Conservation (phyloP, 2,113 vertebrate species). For the Micronycteris hirsuta region DNA sequence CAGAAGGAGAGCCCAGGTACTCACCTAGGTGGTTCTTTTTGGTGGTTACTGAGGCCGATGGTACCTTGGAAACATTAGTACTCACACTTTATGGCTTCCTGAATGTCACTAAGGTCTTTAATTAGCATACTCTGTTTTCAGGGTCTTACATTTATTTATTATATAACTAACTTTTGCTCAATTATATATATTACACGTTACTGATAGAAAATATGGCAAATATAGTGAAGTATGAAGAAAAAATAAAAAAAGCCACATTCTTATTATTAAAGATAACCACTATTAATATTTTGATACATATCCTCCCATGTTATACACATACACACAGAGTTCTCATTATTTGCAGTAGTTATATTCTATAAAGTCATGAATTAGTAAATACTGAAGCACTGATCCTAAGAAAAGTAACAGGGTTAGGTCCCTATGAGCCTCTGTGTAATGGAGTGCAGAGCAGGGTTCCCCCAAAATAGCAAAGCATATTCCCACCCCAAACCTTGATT, state of each 20-base stretch:
- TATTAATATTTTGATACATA: neutral
- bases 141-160: conserved; percentile 3
- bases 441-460: too few relatives aligned
- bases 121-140: neutral
- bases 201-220: neutral
- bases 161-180: neutral
- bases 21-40: neutral
- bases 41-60: neutral
- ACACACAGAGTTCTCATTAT: neutral
- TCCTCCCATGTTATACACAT: neutral
- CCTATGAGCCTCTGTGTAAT: neutral
- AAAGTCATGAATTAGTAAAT: neutral
- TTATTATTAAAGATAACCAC: neutral
- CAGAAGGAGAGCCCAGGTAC: neutral
- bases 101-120: neutral
- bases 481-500: too few relatives aligned
- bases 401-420: neutral
- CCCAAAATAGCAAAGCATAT: too few relatives aligned
- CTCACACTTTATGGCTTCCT: neutral
- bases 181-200: neutral
- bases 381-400: neutral
- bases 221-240: neutral
- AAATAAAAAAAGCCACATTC: neutral
- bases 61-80: neutral
- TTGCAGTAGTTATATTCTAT: neutral